Evolutionary conservation across 2,888 invertebrate species (phyloP).

Genomic region (Hirtodrosophila duncani): DNA sequence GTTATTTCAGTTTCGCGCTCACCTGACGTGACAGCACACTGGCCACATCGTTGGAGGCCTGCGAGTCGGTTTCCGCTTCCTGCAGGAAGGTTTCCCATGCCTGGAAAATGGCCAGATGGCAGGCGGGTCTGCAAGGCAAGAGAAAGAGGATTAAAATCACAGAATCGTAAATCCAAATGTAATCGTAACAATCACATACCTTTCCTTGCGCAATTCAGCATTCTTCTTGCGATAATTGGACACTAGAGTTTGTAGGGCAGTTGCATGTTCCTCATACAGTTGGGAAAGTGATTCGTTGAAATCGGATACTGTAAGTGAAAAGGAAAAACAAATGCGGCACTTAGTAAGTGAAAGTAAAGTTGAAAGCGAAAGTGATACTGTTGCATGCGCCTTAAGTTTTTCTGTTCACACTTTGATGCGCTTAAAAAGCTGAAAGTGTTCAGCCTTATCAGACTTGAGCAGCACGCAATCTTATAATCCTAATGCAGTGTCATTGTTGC

Average conservation of each 20-base stretch:
- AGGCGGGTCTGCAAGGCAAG: constrained; percentile 82
- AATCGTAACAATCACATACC: constrained; percentile 80
- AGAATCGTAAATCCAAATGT: neutral
- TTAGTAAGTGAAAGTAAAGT: no score
- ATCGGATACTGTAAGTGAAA: constrained; percentile 86
- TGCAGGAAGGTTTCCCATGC: constrained; percentile 94
- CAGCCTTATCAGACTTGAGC: no score
- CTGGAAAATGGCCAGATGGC: constrained; percentile 89
- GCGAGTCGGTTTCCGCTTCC: constrained; percentile 93
- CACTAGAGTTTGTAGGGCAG: constrained; percentile 90
- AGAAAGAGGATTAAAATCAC: neutral
- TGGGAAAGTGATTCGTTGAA: constrained; percentile 93
- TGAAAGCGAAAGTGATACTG: no score
- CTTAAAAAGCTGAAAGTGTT: no score
- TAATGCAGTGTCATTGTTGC: no score
- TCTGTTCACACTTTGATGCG: no score
- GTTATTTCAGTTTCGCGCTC: constrained; percentile 24
- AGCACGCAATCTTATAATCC: no score
- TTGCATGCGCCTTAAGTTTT: no score
- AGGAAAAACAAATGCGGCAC: neutral
- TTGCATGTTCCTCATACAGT: constrained; percentile 92
- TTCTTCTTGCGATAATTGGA: constrained; percentile 91
- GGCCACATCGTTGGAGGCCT: constrained; percentile 90
- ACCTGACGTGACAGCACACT: constrained; percentile 86
- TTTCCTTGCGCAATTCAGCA: constrained; percentile 90